Evolutionary conservation across 2,113 vertebrate genomes (phyloP), one percentile per base, ranked within the genome.

Genomic region (Limnothrissa miodon): DNA sequence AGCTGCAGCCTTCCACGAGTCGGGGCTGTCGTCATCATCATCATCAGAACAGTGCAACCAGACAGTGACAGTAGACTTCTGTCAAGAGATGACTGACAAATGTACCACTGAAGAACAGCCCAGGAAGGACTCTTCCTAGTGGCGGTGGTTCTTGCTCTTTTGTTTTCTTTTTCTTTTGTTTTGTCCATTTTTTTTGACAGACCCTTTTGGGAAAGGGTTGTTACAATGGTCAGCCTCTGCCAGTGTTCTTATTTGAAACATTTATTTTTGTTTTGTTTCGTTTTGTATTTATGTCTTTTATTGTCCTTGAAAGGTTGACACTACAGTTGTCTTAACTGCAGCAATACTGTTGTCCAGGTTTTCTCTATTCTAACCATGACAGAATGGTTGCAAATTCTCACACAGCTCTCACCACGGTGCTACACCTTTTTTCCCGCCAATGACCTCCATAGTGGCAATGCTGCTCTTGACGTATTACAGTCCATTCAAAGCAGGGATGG

Each of bases 71-170:
- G 97, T 99, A 87, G 98, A 99, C 93, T 99, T 99, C 92, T 99
- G 98, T 95, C 98, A 99, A 94, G 98, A 99, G 94, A 99, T 99
- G 98, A 99, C 98, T 90, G 98, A 99, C 87, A 99, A 99, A 94
- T 99, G 98, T 95, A 99, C 98, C 80, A 99, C 98, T 66, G 98
- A 99, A 42, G 98, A 99, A 92, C 98, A 98, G 87, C 98, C 98
- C 81, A 95, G 96, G 91, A 99, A 96, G 94, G 98, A 99, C 92
- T 97, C 95, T 83, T 93, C 96, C 90, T 95, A 97, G 93, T 95
- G 94, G 92, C 86, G 9, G 86, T 86, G 80, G 82, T 80, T 87
- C 83, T 89, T 39, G 85, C 45, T 83, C 39, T 81, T 13, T 90
- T 86, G 45, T 70, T 86, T 62, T 86, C 39, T 86, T 83, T 83